Evolutionary conservation across 2,888 invertebrate genomes (phyloP).

Genomic region (Chrysolina haemoptera): DNA sequence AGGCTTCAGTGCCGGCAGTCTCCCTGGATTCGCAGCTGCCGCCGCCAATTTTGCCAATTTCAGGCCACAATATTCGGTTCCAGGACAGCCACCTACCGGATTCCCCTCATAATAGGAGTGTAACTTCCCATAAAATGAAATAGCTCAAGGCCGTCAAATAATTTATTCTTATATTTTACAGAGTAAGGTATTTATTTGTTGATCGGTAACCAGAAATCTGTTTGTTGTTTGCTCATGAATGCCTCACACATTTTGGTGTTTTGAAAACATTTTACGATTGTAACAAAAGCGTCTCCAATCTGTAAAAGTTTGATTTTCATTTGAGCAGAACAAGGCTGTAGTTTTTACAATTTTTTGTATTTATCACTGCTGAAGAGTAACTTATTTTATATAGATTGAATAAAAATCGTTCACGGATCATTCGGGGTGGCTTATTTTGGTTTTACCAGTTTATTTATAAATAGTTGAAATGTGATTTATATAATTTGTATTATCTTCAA

Average conservation of each 20-base stretch:
- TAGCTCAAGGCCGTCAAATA: slow-evolving; percentile 18
- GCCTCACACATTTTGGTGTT: slow-evolving; percentile 7
- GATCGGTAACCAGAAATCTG: slow-evolving; percentile 12
- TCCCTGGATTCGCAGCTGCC: slow-evolving; percentile 82
- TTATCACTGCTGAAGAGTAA: neutral
- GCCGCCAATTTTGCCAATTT: slow-evolving; percentile 91
- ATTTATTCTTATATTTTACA: slow-evolving; percentile 22
- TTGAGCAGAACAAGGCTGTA: neutral
- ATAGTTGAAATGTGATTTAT: slow-evolving; percentile 15
- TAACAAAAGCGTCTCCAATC: neutral
- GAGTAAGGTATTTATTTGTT: slow-evolving; percentile 26
- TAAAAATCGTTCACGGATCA: neutral
- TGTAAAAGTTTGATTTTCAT: neutral
- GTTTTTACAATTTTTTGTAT: slow-evolving; percentile 19
- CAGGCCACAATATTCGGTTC: slow-evolving; percentile 89
- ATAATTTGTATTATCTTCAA: neutral
- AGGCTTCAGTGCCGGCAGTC: slow-evolving; percentile 82
- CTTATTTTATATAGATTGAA: neutral
- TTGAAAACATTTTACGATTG: neutral
- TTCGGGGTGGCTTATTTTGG: neutral
- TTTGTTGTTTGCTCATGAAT: slow-evolving; percentile 10
- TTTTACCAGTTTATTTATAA: slow-evolving; percentile 19
- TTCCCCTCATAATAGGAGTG: slow-evolving; percentile 65
- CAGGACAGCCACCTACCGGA: slow-evolving; percentile 73
- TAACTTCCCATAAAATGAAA: slow-evolving; percentile 17